Evolutionary conservation across 2,113 vertebrate genomes (phyloP).

Genomic region (Aspidoscelis tigris): DNA sequence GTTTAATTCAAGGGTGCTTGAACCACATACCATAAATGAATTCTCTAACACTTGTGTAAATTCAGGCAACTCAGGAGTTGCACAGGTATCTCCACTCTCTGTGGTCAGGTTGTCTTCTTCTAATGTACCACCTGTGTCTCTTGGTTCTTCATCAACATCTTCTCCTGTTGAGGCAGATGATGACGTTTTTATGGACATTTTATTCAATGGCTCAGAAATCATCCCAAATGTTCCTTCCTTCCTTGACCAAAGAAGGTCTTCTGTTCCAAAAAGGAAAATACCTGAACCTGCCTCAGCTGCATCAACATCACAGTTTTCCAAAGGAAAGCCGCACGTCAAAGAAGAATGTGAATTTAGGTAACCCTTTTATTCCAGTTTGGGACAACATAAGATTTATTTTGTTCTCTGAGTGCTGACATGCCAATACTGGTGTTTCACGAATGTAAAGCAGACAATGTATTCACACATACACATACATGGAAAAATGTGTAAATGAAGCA

Average conservation of each 20-base stretch:
- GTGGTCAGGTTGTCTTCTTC: background rate
- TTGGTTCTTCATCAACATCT: accelerated
- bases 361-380: background rate
- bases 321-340: background rate
- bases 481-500: no score
- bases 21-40: slow-evolving; percentile 1
- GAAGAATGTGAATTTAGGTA: slow-evolving; percentile 3
- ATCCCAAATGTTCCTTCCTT: no score
- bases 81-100: background rate
- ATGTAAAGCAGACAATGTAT: background rate
- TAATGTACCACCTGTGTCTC: background rate
- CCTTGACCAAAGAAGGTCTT: background rate
- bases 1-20: background rate
- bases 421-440: background rate
- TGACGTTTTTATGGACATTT: background rate
- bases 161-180: background rate
- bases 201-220: background rate
- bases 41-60: background rate
- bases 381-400: background rate
- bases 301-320: background rate
- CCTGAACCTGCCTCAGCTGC: background rate
- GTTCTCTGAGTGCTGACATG: background rate
- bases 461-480: no score
- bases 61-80: background rate
- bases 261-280: background rate